Evolutionary conservation across 1,140 invertebrate species (phyloP).

Genomic region (Phortica variegata): DNA sequence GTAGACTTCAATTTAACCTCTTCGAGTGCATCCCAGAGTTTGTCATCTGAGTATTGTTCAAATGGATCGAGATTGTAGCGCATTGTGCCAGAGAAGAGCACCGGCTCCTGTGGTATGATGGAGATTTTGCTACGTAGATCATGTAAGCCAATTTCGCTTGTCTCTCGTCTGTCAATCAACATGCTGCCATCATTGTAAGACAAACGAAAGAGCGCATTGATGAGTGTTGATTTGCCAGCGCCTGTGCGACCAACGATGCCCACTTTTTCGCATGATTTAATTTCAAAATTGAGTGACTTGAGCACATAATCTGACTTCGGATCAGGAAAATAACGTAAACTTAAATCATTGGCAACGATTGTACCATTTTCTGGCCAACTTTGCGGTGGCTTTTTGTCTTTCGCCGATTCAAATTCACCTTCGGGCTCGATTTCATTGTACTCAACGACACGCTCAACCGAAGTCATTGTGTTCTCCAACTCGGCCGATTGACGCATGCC

Average conservation of each 20-base stretch:
- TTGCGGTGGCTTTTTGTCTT: slow-evolving; percentile 64
- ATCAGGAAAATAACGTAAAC: slow-evolving; percentile 59
- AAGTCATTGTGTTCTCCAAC: slow-evolving; percentile 73
- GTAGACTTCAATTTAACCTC: slow-evolving; percentile 69
- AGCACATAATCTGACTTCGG: slow-evolving; percentile 63
- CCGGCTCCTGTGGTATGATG: slow-evolving; percentile 72
- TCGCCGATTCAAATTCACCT: slow-evolving; percentile 58
- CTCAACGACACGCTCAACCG: slow-evolving; percentile 78
- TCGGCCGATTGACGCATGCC: slow-evolving; percentile 66
- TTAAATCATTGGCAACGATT: slow-evolving; percentile 69
- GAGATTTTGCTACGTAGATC: slow-evolving; percentile 63
- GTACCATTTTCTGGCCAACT: slow-evolving; percentile 72
- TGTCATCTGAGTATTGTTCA: slow-evolving; percentile 68
- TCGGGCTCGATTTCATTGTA: slow-evolving; percentile 73
- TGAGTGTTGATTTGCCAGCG: slow-evolving; percentile 80
- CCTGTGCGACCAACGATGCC: slow-evolving; percentile 79
- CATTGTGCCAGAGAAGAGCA: slow-evolving; percentile 66
- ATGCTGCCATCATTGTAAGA: slow-evolving; percentile 61
- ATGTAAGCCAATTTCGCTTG: slow-evolving; percentile 59
- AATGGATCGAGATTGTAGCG: slow-evolving; percentile 80
- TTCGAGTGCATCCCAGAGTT: slow-evolving; percentile 81
- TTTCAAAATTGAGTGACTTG: slow-evolving; percentile 64
- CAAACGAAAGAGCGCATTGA: slow-evolving; percentile 67
- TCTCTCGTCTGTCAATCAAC: slow-evolving; percentile 64
- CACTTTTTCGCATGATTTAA: slow-evolving; percentile 58